These are phyloP conservation scores for Acrocyrtus sp. DNA, from an alignment of 2,888 invertebrate genomes.

Conservation along the genomic window DNA sequence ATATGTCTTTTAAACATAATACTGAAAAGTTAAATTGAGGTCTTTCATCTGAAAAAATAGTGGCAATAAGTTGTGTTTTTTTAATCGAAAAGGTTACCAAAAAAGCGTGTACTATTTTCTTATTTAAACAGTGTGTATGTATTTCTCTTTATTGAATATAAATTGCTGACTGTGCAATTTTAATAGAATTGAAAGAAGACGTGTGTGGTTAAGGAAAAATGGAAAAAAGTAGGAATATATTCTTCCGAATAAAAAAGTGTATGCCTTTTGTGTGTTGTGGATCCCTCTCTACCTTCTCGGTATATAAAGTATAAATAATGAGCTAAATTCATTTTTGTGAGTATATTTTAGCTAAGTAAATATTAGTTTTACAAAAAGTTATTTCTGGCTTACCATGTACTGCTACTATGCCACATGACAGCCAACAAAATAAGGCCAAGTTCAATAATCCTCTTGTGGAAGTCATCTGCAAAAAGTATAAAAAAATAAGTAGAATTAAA, in stretches of 20 bases:
- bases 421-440: conserved; percentile 61
- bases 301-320: too few species aligned
- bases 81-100: conserved; percentile 20
- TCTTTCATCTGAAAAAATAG: conserved; percentile 1
- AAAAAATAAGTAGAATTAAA: too few species aligned
- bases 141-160: background rate
- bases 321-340: conserved; percentile 9
- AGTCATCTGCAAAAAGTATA: conserved; percentile 58
- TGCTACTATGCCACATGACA: conserved; percentile 59
- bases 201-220: conserved; percentile 34
- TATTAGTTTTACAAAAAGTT: conserved; percentile 5
- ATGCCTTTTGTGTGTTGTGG: conserved; percentile 8
- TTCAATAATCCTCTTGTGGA: conserved; percentile 62
- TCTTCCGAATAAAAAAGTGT: conserved; percentile 12
- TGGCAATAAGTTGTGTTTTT: conserved; percentile 7
- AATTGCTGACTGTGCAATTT: conserved; percentile 31
- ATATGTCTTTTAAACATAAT: too few species aligned
- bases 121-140: conserved; percentile 13
- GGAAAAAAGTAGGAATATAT: conserved; percentile 16
- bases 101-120: conserved; percentile 30
- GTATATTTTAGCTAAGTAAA: background rate
- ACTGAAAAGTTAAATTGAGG: too few species aligned
- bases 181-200: conserved; percentile 49
- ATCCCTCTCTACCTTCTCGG: too few species aligned
- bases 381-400: conserved; percentile 59